Evolutionary conservation across 2,888 invertebrate genomes (phyloP).

Genomic region (Phaonia tiefii): DNA sequence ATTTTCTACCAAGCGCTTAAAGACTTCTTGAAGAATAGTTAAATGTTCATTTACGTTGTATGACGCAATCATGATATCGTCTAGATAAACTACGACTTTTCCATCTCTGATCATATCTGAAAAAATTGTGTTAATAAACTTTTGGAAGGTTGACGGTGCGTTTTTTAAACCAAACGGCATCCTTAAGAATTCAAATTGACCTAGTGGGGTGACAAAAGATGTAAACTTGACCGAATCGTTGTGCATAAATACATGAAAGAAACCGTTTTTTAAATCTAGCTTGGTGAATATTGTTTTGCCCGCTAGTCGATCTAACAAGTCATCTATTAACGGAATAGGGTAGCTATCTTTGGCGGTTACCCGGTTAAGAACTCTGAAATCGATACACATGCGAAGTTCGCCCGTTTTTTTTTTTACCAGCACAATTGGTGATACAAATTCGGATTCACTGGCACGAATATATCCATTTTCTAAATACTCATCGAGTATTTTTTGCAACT

Average conservation of each 20-base stretch:
- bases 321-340: conserved; percentile 57
- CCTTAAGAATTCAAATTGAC: conserved; percentile 40
- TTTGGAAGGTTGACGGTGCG: conserved; percentile 37
- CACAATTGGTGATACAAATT: conserved; percentile 47
- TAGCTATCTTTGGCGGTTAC: conserved; percentile 49
- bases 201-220: conserved; percentile 54
- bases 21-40: too few relatives aligned
- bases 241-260: too few relatives aligned
- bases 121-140: too few relatives aligned
- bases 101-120: conserved; percentile 41
- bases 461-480: too few relatives aligned
- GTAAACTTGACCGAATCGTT: too few relatives aligned
- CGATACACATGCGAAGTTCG: conserved; percentile 34
- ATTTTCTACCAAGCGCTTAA: too few relatives aligned
- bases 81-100: conserved; percentile 68
- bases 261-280: conserved; percentile 56
- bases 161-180: conserved; percentile 57
- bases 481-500: conserved; percentile 44
- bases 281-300: conserved; percentile 42
- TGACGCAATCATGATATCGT: too few relatives aligned
- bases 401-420: conserved; percentile 47
- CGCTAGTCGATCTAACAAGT: conserved; percentile 37
- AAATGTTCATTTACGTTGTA: too few relatives aligned
- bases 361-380: conserved; percentile 38
- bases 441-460: conserved; percentile 35